phyloP scores from a whole-genome alignment of 1,140 invertebrate genomes.

The Brachionus calyciflorus region DNA sequence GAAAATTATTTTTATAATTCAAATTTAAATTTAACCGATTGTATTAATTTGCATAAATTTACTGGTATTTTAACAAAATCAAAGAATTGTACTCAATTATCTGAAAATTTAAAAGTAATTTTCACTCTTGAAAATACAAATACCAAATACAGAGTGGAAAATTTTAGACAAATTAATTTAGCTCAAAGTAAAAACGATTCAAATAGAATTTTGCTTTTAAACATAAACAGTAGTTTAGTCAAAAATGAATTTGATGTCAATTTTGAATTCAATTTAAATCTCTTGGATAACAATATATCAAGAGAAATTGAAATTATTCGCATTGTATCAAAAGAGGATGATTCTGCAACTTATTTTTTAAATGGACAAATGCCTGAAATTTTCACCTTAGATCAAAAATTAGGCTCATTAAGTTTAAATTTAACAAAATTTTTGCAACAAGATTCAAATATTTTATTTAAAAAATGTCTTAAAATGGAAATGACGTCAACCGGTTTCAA shows the following conservation, averaged over 20 bases:
- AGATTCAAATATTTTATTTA: neutral
- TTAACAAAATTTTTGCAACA: neutral
- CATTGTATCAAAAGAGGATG: neutral
- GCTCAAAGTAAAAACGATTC: neutral
- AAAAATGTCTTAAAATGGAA: neutral
- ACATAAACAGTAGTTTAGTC: neutral
- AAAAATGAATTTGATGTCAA: conserved; percentile 5
- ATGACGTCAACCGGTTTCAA: neutral
- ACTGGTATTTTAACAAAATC: neutral
- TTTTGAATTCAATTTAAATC: neutral
- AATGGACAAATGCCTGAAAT: neutral
- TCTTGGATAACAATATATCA: neutral
- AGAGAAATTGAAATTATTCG: neutral
- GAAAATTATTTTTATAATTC: conserved; percentile 19
- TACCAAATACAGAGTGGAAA: neutral
- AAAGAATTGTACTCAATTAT: neutral
- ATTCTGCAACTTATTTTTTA: neutral
- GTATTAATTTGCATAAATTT: neutral
- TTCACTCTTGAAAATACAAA: neutral
- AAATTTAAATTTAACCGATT: neutral
- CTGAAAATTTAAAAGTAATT: neutral
- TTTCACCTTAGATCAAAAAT: neutral
- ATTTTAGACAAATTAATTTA: neutral
- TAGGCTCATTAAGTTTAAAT: neutral
- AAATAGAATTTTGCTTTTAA: neutral